These are phyloP conservation scores for Menidia menidia DNA, from an alignment of 2,797 vertebrate genomes.

Conservation along the genomic window DNA sequence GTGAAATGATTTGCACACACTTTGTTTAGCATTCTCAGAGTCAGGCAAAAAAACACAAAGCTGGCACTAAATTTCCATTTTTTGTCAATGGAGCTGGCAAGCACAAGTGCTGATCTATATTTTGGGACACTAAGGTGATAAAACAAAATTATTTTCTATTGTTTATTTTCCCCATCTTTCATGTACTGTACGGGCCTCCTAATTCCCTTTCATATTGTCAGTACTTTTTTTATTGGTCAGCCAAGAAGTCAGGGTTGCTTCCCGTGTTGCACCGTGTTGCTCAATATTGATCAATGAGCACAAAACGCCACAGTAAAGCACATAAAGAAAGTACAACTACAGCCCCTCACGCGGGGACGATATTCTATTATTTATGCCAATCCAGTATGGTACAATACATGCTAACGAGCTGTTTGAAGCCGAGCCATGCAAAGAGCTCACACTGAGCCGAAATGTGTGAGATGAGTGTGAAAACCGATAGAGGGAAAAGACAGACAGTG, in stretches of 20 bases:
- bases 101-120: neutral
- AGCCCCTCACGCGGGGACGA: conserved; percentile 26
- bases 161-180: conserved; percentile 27
- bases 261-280: conserved; percentile 9
- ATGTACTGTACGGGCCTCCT: neutral
- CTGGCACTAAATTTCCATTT: neutral
- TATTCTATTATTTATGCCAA: conserved; percentile 45
- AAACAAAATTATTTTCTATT: conserved; percentile 2
- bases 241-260: neutral
- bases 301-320: conserved; percentile 51
- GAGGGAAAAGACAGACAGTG: conserved; percentile 61
- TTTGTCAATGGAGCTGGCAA: neutral
- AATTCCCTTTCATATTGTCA: conserved; percentile 20
- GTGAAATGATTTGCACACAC: conserved; percentile 1
- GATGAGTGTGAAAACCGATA: conserved; percentile 70
- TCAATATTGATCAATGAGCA: conserved; percentile 13
- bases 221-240: conserved; percentile 27
- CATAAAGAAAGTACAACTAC: conserved; percentile 48
- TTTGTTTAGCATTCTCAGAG: conserved; percentile 25
- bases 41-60: conserved; percentile 14
- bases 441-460: conserved; percentile 59
- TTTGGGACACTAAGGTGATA: neutral
- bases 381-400: conserved; percentile 56
- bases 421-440: conserved; percentile 57
- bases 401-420: conserved; percentile 67